Conservation (phyloP, 2,113 vertebrate genomes). For the Ictalurus furcatus region DNA sequence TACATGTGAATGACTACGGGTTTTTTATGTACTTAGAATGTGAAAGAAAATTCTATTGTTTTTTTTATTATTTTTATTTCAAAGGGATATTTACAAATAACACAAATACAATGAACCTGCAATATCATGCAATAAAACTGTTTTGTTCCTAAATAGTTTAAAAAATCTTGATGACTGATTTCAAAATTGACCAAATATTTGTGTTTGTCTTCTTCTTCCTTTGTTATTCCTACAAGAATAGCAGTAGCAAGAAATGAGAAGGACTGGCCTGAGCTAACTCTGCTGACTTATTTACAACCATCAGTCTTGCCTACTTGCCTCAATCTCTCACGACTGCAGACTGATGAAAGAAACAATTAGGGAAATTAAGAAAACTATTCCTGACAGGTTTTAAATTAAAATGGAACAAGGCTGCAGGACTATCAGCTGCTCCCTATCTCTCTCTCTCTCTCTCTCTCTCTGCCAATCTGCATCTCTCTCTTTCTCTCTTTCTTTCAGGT, state of each 20-base stretch:
- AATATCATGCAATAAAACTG: background rate
- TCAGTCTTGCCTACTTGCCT: constrained; percentile 16
- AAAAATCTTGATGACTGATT: background rate
- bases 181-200: background rate
- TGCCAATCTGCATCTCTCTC: constrained; percentile 32
- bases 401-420: constrained; percentile 40
- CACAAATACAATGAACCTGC: background rate
- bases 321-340: constrained; percentile 25
- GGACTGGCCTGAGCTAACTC: background rate
- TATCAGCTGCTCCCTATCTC: constrained; percentile 40
- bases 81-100: background rate
- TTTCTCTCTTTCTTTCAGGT: constrained; percentile 20
- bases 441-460: constrained; percentile 16
- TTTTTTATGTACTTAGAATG: background rate
- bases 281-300: constrained; percentile 32
- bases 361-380: constrained; percentile 35
- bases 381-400: constrained; percentile 44
- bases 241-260: background rate
- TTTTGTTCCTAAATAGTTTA: background rate
- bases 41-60: background rate
- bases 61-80: no score
- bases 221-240: background rate
- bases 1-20: background rate
- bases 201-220: background rate
- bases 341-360: constrained; percentile 46